Evolutionary conservation across 2,113 vertebrate genomes (phyloP), one percentile per base, ranked within the genome.

Genomic region (Etheostoma cragini): DNA sequence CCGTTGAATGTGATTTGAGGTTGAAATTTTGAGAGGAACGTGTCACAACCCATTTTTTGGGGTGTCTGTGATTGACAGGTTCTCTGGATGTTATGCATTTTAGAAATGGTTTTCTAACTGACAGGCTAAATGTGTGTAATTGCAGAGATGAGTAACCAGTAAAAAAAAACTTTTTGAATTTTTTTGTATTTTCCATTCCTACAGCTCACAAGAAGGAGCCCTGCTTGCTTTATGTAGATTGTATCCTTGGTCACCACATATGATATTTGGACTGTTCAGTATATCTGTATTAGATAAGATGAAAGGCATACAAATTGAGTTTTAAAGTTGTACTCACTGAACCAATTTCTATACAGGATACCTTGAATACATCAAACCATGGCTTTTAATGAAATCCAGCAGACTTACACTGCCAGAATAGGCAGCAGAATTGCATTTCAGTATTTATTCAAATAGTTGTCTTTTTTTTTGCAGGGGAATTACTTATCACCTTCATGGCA

Each of bases 11-110:
- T 60, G 26, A 8, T 69, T 30, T 45, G 10, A 73, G 16, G 5
- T 42, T 0, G 13, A 57, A 35, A 65, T 56, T 67, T 26, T 62
- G 5, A 76, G 15, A 71, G 42, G n/a, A 50, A 47, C 0, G 3
- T 64, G 19, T 69, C 56, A 52, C 57, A 46, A 33, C 16, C 53
- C 8, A 4, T 54, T 11, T 6, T 70, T 80, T 38, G 54, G 24
- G 15, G 38, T n/a, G 21, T 14, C 24, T 47, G 62, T 68, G 73
- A 81, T 82, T 81, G 58, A 74, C 63, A 30, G 49, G 24, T 63
- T 45, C 17, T 14, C 21, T 2, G 5, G 22, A 38, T 54, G 61
- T 38, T 76, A 15, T 53, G 10, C 15, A 58, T 56, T 71, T 42
- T 33, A 6, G 0, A 16, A 64, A 47, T 58, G 13, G 24, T 64